phyloP scores from a whole-genome alignment of 2,113 vertebrate species.

The Edolisoma coerulescens region DNA sequence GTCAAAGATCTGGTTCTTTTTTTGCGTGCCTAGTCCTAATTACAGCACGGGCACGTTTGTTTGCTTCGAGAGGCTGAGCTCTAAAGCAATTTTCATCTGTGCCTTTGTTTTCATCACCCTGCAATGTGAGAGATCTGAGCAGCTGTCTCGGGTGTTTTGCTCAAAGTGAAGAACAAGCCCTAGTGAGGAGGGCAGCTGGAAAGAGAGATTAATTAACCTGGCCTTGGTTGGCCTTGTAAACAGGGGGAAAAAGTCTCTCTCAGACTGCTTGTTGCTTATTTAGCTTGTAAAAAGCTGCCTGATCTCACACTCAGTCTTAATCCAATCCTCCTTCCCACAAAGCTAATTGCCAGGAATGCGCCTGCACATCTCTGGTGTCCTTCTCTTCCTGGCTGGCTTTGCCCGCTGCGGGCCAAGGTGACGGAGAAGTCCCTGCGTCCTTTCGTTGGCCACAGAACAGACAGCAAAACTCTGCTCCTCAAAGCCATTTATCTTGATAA shows the following conservation, averaged over 20 bases:
- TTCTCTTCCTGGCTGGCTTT: background rate
- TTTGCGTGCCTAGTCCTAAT: constrained; percentile 5
- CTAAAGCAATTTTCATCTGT: constrained; percentile 40
- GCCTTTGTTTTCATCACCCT: constrained; percentile 53
- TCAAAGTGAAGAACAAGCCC: constrained; percentile 48
- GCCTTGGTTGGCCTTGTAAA: constrained; percentile 37
- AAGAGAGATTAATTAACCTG: constrained; percentile 59
- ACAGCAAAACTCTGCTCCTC: background rate
- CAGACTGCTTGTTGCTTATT: constrained; percentile 38
- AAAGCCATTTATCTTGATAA: constrained; percentile 20
- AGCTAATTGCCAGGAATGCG: constrained; percentile 16
- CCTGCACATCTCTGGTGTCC: background rate
- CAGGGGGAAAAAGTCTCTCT: constrained; percentile 11
- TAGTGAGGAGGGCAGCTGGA: constrained; percentile 44
- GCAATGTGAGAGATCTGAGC: constrained; percentile 44
- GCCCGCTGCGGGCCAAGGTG: background rate
- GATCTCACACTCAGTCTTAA: background rate
- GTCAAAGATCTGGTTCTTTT: background rate
- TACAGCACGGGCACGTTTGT: background rate
- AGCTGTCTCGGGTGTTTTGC: constrained; percentile 29
- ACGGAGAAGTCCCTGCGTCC: background rate
- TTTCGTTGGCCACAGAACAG: background rate
- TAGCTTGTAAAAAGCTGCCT: constrained; percentile 36
- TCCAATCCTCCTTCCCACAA: background rate
- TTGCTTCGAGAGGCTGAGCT: constrained; percentile 13